Conservation (phyloP, 2,113 vertebrate species). For the Oreochromis tanganicae region DNA sequence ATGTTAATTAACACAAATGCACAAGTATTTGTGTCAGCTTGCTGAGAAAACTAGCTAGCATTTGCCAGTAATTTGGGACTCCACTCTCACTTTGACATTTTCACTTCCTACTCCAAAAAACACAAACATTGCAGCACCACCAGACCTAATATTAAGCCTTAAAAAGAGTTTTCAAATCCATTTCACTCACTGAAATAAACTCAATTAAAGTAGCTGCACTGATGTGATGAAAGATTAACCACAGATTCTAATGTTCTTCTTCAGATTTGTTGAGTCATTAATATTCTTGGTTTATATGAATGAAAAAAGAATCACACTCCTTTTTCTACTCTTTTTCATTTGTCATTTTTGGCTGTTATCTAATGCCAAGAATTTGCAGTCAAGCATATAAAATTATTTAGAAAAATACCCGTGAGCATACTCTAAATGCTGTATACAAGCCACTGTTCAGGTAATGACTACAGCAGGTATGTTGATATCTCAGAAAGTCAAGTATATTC, state of each 20-base stretch:
- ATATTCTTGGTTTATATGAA: not conserved
- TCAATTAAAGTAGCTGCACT: not conserved
- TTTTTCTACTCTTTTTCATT: not conserved
- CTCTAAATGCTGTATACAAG: not conserved
- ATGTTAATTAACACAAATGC: not conserved
- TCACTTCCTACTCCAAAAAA: not conserved
- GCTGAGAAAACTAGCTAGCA: not conserved
- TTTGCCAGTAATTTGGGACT: not conserved
- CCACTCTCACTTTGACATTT: not conserved
- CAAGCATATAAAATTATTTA: not conserved
- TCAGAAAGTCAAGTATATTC: not conserved
- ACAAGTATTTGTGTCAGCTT: not conserved
- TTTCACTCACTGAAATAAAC: not conserved
- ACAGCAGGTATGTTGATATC: not conserved
- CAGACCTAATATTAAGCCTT: not conserved
- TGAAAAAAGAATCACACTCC: not conserved
- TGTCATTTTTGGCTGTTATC: not conserved
- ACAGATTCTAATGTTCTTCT: not conserved
- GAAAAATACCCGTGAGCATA: not conserved
- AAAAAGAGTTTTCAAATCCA: not conserved
- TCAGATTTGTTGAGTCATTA: not conserved
- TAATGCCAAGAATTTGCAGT: not conserved
- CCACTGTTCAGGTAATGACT: not conserved
- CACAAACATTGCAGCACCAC: not conserved
- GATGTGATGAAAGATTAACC: not conserved